A percentile compares a stretch with the other conserved stretches of the same genome.
Conservation (phyloP, 2,797 vertebrate species). For the Jordanella pulchra region DNA sequence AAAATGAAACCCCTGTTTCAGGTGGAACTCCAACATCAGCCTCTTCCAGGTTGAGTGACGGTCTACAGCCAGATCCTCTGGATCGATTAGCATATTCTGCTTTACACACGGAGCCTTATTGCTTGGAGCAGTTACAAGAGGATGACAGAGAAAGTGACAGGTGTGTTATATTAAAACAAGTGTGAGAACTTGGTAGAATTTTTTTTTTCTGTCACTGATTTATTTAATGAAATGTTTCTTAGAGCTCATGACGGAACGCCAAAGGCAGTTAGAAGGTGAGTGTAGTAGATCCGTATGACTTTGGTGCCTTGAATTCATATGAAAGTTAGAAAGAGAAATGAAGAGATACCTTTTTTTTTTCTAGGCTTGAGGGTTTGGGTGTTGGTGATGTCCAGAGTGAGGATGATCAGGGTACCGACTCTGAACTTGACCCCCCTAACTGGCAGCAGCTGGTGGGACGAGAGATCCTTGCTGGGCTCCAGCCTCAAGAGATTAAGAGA, state of each 20-base stretch:
- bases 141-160: conserved; percentile 91
- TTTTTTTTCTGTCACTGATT: conserved; percentile 2
- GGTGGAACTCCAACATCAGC: conserved; percentile 70
- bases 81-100: conserved; percentile 83
- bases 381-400: conserved; percentile 88
- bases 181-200: not conserved
- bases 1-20: conserved; percentile 28
- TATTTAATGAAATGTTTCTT: conserved; percentile 32
- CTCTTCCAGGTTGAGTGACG: conserved; percentile 83
- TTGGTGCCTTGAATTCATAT: conserved; percentile 3
- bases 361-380: conserved; percentile 84
- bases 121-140: conserved; percentile 89
- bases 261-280: conserved; percentile 89
- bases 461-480: conserved; percentile 87
- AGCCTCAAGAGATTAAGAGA: conserved; percentile 91
- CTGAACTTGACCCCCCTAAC: conserved; percentile 89
- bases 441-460: conserved; percentile 93
- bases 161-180: conserved; percentile 64
- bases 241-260: conserved; percentile 91
- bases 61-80: conserved; percentile 76
- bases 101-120: conserved; percentile 84
- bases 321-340: not conserved
- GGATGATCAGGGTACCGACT: conserved; percentile 89
- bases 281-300: not conserved
- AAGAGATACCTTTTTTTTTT: conserved; percentile 1